Base-by-base conservation (phyloP, 2,797 vertebrate genomes). In the Liasis olivaceus region DNA sequence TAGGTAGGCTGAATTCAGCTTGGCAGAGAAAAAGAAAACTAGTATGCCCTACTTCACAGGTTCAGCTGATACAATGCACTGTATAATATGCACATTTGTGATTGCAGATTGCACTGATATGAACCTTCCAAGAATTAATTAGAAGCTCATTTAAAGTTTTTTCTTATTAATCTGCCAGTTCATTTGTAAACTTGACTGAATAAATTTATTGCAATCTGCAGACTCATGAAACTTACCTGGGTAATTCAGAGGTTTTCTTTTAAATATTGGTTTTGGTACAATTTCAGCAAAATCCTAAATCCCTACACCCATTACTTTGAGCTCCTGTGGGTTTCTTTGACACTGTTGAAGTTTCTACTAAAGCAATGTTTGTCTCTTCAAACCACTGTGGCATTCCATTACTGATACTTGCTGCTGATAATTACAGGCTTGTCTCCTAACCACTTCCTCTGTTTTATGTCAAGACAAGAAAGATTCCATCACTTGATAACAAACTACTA, bases 331-430 rank as follows among this genome's bases (percentile, higher is more conserved):
- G 89, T 87, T 94, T 92, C 92, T 93, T 24, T n/a, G 86, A 96
- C 89, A 88, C 89, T 94, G 90, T 88, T 66, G 84, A 96, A 92
- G 60, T 95, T 93, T 88, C 95, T 96, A 89, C 94, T 93, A 84
- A 95, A 96, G 94, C 94, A 96, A 85, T 91, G 93, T 97, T 95
- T 95, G 95, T 90, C 91, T 97, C 93, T 96, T 96, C 95, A 96
- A 97, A 95, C 90, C 95, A 95, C 90, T 95, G 85, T 90, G 88
- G 94, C 95, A 96, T 97, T 97, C 96, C 95, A 96, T 96, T 96
- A 96, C 88, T 95, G 97, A 94, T 97, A 98, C 97, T 97, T 98
- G 97, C 96, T 97, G 96, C 94, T 96, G 95, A 90, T 97, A 97
- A 98, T 98, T 97, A 97, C 95, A 94, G 88, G 94, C 93, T 96